Base-by-base conservation (phyloP, 2,797 vertebrate genomes). In the Hoplostethus mediterraneus region DNA sequence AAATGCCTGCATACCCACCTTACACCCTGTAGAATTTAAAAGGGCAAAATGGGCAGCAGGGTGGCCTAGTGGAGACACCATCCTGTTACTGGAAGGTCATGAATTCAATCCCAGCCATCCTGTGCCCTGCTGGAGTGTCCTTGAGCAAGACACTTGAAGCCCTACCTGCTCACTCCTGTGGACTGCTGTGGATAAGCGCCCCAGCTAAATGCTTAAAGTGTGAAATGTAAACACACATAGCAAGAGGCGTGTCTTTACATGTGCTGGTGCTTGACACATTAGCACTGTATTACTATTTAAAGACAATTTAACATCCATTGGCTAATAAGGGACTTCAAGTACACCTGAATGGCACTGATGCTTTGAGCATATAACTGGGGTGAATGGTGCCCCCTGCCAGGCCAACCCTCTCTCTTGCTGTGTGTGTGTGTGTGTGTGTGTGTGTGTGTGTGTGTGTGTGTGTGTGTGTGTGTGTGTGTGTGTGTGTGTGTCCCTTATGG, bases 341-440 rank as follows among this genome's bases (percentile, higher is more conserved):
- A 17, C 58, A 61, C 8, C 30, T 59, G 54, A 49, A 56, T 52
- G 11, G 40, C 65, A 42, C 67, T 69, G 52, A 71, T 70, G 59
- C 60, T 66, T 55, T 68, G 57, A 49, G 67, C 61, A 59, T 57
- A 57, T 16, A 38, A 75, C 73, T 77, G 65, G 77, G 56, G 62
- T 78, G 62, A 36, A 49, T 13, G 60, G 33, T 66, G 49, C 48
- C 42, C 33, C 62, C 38, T 53, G 25, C n/a, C 21, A 25, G 31
- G 71, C 45, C 67, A 31, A 71, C 55, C n/a, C 8, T 6, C 61
- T 51, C 47, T 36, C 5, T 47, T 49, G 13, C 59, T 21, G 21
- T 21, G 21, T 21, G 21, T 21, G 21, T 21, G 21, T 21, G 21
- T 21, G 21, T 21, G 21, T 21, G 21, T 21, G 21, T 21, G 21